A percentile compares a stretch with the other conserved stretches of the same genome.
phyloP scores from a whole-genome alignment of 2,797 vertebrate genomes.

The Crenuchus spilurus region DNA sequence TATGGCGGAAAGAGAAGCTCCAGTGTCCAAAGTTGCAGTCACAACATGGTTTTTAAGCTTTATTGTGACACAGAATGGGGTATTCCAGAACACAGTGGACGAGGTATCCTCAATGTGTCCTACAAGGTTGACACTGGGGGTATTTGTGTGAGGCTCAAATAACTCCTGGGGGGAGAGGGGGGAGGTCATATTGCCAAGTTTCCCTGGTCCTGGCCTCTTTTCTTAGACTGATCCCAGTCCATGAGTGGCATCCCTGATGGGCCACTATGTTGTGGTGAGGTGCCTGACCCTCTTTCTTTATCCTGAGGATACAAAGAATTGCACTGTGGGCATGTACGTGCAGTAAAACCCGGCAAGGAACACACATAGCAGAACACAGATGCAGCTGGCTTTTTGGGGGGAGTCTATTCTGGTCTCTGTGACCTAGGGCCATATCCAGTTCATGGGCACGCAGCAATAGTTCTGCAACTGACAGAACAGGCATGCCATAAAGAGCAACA shows the following conservation, averaged over 20 bases:
- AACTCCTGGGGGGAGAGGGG: background rate
- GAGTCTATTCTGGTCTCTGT: too few relatives aligned
- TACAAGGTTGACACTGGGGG: background rate
- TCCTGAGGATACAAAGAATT: background rate
- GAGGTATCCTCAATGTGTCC: background rate
- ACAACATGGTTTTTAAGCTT: background rate
- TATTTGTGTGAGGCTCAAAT: background rate
- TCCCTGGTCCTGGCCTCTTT: background rate
- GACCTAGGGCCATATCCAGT: conserved; percentile 7
- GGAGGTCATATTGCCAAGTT: background rate
- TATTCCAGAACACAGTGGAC: background rate
- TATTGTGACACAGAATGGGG: background rate
- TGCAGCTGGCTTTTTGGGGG: too few relatives aligned
- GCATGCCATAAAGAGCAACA: conserved; percentile 6
- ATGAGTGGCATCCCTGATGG: background rate
- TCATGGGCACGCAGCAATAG: conserved; percentile 13
- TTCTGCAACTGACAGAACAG: conserved; percentile 1
- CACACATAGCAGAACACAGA: background rate
- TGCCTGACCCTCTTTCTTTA: background rate
- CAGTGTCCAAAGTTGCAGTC: background rate
- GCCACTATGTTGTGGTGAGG: background rate
- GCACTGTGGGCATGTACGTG: background rate
- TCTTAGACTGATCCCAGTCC: background rate
- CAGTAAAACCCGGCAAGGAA: background rate
- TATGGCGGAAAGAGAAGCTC: background rate